Conservation (phyloP, 2,888 invertebrate genomes). For the Xestia ashworthii region DNA sequence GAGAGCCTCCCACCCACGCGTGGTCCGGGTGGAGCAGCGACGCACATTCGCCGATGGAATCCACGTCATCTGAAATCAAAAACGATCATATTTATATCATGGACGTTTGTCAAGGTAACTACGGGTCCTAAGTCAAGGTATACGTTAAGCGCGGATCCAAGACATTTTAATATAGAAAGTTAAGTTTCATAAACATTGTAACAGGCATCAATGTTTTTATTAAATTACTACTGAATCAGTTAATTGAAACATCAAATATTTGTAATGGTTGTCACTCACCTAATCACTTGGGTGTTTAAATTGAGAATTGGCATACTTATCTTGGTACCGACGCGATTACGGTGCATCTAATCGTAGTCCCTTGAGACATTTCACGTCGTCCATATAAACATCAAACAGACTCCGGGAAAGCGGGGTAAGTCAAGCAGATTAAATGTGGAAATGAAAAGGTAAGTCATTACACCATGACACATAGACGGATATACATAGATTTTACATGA, state of each 20-base stretch:
- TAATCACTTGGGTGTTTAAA: slow-evolving; percentile 39
- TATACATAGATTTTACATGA: slow-evolving; percentile 49
- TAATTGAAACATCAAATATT: slow-evolving; percentile 42
- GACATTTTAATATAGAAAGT: slow-evolving; percentile 27
- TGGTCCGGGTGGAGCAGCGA: slow-evolving; percentile 96
- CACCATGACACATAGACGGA: slow-evolving; percentile 31
- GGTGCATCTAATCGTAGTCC: slow-evolving; percentile 19
- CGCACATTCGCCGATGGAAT: slow-evolving; percentile 94
- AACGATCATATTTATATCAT: slow-evolving; percentile 31
- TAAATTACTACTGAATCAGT: slow-evolving; percentile 10
- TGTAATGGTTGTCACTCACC: slow-evolving; percentile 67
- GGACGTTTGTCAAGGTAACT: slow-evolving; percentile 30
- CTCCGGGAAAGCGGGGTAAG: slow-evolving; percentile 49
- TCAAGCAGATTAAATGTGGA: slow-evolving; percentile 50
- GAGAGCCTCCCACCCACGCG: slow-evolving; percentile 94
- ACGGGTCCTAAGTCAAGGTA: slow-evolving; percentile 64
- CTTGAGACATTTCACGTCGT: slow-evolving; percentile 19
- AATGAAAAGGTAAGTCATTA: slow-evolving; percentile 41
- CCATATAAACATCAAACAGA: slow-evolving; percentile 49
- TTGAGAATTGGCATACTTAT: slow-evolving; percentile 43
- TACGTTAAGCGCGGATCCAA: slow-evolving; percentile 69
- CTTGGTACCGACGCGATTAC: slow-evolving; percentile 27
- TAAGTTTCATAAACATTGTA: slow-evolving; percentile 31
- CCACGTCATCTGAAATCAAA: slow-evolving; percentile 91
- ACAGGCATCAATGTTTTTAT: slow-evolving; percentile 41